A percentile compares a stretch with the other conserved stretches of the same genome.
Conservation (phyloP, 2,888 invertebrate genomes). For the Siphlonurus alternatus region DNA sequence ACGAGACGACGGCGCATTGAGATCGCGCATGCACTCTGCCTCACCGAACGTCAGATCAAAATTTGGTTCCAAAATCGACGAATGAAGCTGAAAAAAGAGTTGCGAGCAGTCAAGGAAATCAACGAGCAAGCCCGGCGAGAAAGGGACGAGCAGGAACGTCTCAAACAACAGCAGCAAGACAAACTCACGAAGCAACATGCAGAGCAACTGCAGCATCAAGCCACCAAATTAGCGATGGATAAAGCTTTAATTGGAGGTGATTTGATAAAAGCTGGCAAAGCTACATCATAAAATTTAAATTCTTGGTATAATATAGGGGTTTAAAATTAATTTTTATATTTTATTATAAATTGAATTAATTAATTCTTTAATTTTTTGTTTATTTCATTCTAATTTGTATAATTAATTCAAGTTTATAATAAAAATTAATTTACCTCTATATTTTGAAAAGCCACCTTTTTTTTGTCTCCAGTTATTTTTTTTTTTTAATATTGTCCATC, state of each 20-base stretch:
- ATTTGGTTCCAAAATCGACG: constrained; percentile 94
- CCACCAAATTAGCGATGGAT: constrained; percentile 38
- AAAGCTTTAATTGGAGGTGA: constrained; percentile 44
- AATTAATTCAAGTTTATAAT: too few relatives aligned
- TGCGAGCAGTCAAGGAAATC: constrained; percentile 86
- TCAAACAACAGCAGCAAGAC: constrained; percentile 78
- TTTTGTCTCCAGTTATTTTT: constrained; percentile 17
- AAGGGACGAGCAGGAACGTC: constrained; percentile 77
- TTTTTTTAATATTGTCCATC: constrained; percentile 5
- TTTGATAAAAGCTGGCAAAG: constrained; percentile 62
- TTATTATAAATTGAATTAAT: neutral
- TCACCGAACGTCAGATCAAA: constrained; percentile 93
- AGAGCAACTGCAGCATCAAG: constrained; percentile 35
- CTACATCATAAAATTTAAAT: constrained; percentile 51
- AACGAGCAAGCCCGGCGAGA: constrained; percentile 86
- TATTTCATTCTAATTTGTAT: too few relatives aligned
- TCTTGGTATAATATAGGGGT: neutral
- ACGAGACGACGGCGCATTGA: constrained; percentile 92
- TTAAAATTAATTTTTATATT: neutral
- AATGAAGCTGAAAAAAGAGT: constrained; percentile 93
- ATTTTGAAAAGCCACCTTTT: too few relatives aligned
- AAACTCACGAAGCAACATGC: constrained; percentile 54
- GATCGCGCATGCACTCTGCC: constrained; percentile 88
- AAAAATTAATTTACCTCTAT: too few relatives aligned
- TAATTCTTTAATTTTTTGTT: too few relatives aligned